phyloP scores from a whole-genome alignment of 1,140 invertebrate genomes.

The Campodea augens region DNA sequence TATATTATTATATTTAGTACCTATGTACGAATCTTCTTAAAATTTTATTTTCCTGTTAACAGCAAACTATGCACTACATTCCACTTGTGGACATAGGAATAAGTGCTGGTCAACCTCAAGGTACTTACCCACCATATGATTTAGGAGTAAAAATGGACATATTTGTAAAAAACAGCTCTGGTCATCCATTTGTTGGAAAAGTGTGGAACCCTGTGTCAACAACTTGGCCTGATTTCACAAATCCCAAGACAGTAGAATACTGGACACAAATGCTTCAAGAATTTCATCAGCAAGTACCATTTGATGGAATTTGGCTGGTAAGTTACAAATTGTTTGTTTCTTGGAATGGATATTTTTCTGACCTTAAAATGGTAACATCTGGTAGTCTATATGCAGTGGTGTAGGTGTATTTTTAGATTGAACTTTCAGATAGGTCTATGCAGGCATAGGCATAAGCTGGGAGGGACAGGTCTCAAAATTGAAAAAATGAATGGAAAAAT shows the following conservation, averaged over 20 bases:
- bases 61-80: slow-evolving; percentile 54
- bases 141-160: slow-evolving; percentile 45
- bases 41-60: slow-evolving; percentile 13
- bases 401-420: too few relatives aligned
- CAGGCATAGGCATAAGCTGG: too few relatives aligned
- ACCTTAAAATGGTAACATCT: too few relatives aligned
- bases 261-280: slow-evolving; percentile 48
- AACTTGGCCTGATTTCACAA: slow-evolving; percentile 69
- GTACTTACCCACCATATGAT: slow-evolving; percentile 52
- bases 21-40: too few relatives aligned
- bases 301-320: slow-evolving; percentile 69
- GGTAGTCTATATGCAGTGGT: too few relatives aligned
- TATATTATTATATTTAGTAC: too few relatives aligned
- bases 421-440: too few relatives aligned
- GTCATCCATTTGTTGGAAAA: slow-evolving; percentile 45
- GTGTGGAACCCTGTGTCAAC: slow-evolving; percentile 55
- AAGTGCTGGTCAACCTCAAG: slow-evolving; percentile 36
- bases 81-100: slow-evolving; percentile 54
- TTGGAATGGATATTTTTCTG: too few relatives aligned
- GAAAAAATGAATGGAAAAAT: too few relatives aligned
- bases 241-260: slow-evolving; percentile 49
- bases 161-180: slow-evolving; percentile 45
- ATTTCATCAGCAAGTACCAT: slow-evolving; percentile 42
- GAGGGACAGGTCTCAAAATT: too few relatives aligned
- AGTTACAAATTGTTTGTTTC: too few relatives aligned